Conservation (phyloP, 2,113 vertebrate genomes). For the Oreochromis niloticus region DNA sequence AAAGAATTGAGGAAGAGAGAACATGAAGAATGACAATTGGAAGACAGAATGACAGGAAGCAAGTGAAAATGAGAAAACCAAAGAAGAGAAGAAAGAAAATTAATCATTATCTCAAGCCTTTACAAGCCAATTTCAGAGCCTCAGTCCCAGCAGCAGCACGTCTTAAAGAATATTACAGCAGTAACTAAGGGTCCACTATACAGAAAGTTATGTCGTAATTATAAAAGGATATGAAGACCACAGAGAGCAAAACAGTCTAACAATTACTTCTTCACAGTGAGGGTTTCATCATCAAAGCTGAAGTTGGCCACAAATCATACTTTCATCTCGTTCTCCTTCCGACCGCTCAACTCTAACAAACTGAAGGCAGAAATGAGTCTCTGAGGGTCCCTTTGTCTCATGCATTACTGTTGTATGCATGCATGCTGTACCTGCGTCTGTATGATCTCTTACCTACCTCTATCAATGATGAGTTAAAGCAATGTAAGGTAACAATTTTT, state of each 20-base stretch:
- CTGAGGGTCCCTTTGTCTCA: conserved; percentile 27
- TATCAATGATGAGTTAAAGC: neutral
- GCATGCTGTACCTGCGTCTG: neutral
- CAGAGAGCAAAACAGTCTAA: conserved; percentile 63
- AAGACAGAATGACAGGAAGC: conserved; percentile 26
- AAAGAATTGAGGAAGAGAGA: conserved; percentile 19
- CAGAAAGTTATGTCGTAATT: conserved; percentile 60
- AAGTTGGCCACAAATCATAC: conserved; percentile 59
- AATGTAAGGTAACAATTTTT: neutral
- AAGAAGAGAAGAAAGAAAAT: conserved; percentile 45
- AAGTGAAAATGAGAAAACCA: conserved; percentile 24
- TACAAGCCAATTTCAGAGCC: conserved; percentile 35
- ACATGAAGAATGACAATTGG: conserved; percentile 41
- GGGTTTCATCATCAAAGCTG: conserved; percentile 74
- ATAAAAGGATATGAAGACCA: conserved; percentile 61
- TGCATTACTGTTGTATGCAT: neutral
- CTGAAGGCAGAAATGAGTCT: conserved; percentile 19
- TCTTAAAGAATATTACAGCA: conserved; percentile 51
- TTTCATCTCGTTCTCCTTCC: conserved; percentile 59
- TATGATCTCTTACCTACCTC: neutral
- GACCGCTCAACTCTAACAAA: conserved; percentile 11
- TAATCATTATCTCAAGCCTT: conserved; percentile 52
- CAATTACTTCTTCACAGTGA: conserved; percentile 65
- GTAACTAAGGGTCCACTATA: conserved; percentile 46
- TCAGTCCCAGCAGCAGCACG: conserved; percentile 25